Evolutionary conservation across 2,797 vertebrate genomes (phyloP).

Genomic region (Acropternis orthonyx): DNA sequence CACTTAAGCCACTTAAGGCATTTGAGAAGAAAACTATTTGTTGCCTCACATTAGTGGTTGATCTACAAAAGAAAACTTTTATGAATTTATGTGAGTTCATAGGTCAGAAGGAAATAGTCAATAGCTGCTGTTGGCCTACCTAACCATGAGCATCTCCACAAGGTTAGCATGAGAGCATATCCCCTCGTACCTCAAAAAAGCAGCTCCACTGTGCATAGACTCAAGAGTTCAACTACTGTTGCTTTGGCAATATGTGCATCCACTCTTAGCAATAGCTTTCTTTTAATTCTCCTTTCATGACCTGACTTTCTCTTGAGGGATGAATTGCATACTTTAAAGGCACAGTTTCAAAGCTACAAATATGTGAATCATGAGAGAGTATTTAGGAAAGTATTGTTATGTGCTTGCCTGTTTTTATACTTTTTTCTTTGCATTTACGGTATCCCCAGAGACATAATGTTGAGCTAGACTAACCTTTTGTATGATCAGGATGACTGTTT

Average conservation of each 20-base stretch:
- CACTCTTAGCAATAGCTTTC: not conserved
- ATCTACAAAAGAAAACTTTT: not conserved
- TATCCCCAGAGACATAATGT: not conserved
- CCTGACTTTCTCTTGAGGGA: not conserved
- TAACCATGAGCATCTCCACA: not conserved
- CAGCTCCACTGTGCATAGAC: not conserved
- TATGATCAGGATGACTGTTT: not conserved
- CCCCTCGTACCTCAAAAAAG: not conserved
- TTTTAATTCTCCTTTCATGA: not conserved
- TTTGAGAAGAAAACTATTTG: not conserved
- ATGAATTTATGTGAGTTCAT: not conserved
- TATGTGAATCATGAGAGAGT: not conserved
- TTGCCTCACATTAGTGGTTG: not conserved
- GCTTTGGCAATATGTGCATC: not conserved
- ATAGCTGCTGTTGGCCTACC: not conserved
- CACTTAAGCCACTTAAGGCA: not conserved
- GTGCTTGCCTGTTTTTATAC: slow-evolving; percentile 3
- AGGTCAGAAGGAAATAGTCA: not conserved
- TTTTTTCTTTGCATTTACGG: not conserved
- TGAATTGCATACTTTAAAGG: slow-evolving; percentile 9
- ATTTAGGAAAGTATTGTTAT: not conserved
- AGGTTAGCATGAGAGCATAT: not conserved
- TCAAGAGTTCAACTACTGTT: not conserved
- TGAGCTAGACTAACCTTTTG: slow-evolving; percentile 7
- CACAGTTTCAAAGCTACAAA: not conserved